Percentiles rank a stretch among this genome's conserved stretches.
These are phyloP conservation scores for Harpegnathos saltator DNA, from an alignment of 1,140 invertebrate genomes.

Conservation along the genomic window DNA sequence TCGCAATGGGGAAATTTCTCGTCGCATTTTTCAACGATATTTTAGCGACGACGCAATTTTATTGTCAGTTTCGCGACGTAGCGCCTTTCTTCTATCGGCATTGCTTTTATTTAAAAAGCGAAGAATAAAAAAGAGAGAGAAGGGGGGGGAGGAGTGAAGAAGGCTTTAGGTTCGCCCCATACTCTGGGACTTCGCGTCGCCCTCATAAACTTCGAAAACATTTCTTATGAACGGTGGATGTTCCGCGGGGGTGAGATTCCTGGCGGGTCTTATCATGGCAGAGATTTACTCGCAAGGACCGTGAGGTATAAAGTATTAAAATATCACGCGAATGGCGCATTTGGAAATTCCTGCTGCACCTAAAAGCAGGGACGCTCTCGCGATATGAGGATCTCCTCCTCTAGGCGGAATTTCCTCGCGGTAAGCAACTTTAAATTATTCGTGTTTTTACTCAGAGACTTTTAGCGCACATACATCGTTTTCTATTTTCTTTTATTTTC, in stretches of 20 bases:
- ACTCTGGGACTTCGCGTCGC: constrained; percentile 56
- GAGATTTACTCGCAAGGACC: constrained; percentile 69
- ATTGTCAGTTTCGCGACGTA: constrained; percentile 57
- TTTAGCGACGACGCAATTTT: constrained; percentile 50
- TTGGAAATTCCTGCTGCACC: constrained; percentile 59
- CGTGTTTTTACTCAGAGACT: constrained; percentile 20
- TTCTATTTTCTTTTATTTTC: background rate
- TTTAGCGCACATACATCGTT: background rate
- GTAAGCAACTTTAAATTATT: constrained; percentile 51
- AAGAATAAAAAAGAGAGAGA: constrained; percentile 30
- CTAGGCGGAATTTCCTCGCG: constrained; percentile 31
- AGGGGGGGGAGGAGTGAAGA: background rate
- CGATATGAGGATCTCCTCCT: constrained; percentile 41
- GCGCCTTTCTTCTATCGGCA: constrained; percentile 11
- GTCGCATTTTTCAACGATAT: constrained; percentile 53
- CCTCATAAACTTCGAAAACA: constrained; percentile 74
- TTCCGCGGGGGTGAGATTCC: constrained; percentile 71
- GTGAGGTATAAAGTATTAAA: constrained; percentile 72
- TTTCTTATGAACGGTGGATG: constrained; percentile 74
- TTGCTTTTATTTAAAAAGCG: constrained; percentile 64
- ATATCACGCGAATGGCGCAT: constrained; percentile 68
- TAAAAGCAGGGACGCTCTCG: constrained; percentile 43
- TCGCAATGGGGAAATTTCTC: constrained; percentile 1
- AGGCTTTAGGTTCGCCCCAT: constrained; percentile 54
- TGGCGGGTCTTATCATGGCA: constrained; percentile 66